A percentile compares a stretch with the other conserved stretches of the same genome.
phyloP scores from a whole-genome alignment of 2,888 invertebrate genomes.

The Drosophila setosimentum region DNA sequence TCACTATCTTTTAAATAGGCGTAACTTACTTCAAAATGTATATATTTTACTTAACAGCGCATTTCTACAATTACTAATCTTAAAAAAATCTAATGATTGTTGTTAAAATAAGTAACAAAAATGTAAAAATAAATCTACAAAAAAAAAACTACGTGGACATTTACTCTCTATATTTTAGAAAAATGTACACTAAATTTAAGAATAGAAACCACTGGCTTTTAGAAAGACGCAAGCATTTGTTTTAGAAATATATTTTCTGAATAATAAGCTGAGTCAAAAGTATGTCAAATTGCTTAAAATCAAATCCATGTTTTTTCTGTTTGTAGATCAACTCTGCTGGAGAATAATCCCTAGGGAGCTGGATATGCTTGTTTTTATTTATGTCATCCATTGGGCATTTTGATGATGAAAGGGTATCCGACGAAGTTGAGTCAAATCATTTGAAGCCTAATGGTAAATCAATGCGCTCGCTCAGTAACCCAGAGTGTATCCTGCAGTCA shows the following conservation, averaged over 20 bases:
- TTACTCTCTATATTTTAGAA: not conserved
- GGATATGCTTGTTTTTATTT: not conserved
- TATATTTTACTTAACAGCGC: not conserved
- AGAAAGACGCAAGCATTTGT: not conserved
- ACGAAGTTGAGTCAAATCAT: slow-evolving; percentile 52
- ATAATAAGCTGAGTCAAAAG: not conserved
- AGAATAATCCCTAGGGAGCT: not conserved
- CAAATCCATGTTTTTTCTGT: not conserved
- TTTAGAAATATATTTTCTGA: not conserved
- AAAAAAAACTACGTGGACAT: too few relatives aligned
- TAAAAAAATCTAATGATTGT: not conserved
- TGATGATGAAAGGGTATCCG: not conserved
- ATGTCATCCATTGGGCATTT: not conserved
- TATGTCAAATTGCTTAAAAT: not conserved
- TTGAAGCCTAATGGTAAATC: slow-evolving; percentile 74
- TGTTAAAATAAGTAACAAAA: not conserved
- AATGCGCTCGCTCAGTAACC: slow-evolving; percentile 46
- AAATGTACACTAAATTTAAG: not conserved
- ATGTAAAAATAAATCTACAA: too few relatives aligned
- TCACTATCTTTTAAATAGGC: not conserved
- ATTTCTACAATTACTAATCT: not conserved
- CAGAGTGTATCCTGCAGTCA: slow-evolving; percentile 22
- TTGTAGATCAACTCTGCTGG: not conserved
- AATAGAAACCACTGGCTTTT: not conserved
- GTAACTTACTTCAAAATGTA: not conserved